phyloP scores from a whole-genome alignment of 1,140 invertebrate genomes.

The Triops cancriformis region DNA sequence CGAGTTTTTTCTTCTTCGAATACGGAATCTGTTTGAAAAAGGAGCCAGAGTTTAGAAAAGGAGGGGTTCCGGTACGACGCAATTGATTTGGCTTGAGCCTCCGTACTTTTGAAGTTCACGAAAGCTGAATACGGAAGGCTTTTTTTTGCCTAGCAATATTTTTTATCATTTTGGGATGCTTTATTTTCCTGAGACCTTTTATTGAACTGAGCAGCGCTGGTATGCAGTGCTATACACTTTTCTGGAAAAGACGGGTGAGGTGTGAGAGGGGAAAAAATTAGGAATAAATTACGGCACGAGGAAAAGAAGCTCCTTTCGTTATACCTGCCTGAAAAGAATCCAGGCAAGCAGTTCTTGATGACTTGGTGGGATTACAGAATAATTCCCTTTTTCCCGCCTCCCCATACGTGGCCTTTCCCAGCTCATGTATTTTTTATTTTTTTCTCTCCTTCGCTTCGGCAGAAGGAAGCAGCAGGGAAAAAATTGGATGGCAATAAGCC shows the following conservation, averaged over 20 bases:
- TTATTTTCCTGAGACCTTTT: constrained; percentile 5
- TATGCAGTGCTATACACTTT: background rate
- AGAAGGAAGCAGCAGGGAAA: background rate
- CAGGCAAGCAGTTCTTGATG: background rate
- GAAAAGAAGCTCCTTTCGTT: background rate
- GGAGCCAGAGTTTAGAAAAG: background rate
- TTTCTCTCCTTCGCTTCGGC: background rate
- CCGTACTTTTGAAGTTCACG: background rate
- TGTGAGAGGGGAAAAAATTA: background rate
- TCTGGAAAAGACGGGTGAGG: background rate
- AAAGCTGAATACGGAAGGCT: background rate
- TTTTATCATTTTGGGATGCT: background rate
- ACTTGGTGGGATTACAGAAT: background rate
- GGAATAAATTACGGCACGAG: background rate
- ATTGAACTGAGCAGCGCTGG: background rate
- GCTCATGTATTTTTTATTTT: background rate
- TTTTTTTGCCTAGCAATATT: background rate
- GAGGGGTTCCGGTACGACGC: background rate
- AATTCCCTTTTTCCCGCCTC: background rate
- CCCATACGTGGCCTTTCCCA: background rate
- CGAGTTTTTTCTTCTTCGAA: background rate
- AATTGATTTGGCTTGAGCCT: constrained; percentile 5
- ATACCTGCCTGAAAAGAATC: background rate
- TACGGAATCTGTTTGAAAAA: background rate
- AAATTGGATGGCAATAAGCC: background rate